Base-by-base conservation (phyloP, 2,888 invertebrate genomes). In the Cosmopolites sordidus region DNA sequence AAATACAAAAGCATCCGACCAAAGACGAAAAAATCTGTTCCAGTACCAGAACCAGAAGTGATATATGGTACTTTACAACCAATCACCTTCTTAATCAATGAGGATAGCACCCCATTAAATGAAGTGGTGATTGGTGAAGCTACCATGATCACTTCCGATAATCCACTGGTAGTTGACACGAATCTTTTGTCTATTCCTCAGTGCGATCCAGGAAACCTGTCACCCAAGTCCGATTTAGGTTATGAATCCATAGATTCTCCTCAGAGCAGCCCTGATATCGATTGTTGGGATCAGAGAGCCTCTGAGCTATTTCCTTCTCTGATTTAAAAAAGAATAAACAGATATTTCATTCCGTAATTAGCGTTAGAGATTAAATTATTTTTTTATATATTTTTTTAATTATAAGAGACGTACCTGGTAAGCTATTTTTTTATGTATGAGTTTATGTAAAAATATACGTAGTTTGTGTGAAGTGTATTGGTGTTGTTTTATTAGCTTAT, bases 261-360 rank as follows among this genome's bases (percentile, higher is more conserved):
- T 1, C 58, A 61, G 42, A 61, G 62, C 53, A 54, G 53, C 37
- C 44, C 72, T 15, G 69, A 72, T 2, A 85, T 87, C 68, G 77
- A 84, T 65, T 37, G 55, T 43, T 88, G 87, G 86, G 84, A 86
- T 67, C 83, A 83, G 67, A 84, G 84, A 63, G 83, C 89, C 64
- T 83, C 86, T 56, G 88, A 89, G 73, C 74, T 90, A 62, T 90
- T 90, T 73, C 89, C 89, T 30, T 82, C 81, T 57, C 75, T 89
- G 66, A 79, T 83, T 48, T 88, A 78, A 76, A 50, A 54, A 40
- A 22, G 22, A 4, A 33, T 33, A 33, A 12, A n/a, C 12, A n/a
- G n/a, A n/a, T n/a, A 12, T 33, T 33, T 11, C 33, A 9, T 33
- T 9, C 11, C 11, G n/a, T 33, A 12, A 3, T 12, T 11, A 4